Evolutionary conservation across 2,797 vertebrate genomes (phyloP), one percentile per base, ranked within the genome.

Genomic region (Graptemys geographica): DNA sequence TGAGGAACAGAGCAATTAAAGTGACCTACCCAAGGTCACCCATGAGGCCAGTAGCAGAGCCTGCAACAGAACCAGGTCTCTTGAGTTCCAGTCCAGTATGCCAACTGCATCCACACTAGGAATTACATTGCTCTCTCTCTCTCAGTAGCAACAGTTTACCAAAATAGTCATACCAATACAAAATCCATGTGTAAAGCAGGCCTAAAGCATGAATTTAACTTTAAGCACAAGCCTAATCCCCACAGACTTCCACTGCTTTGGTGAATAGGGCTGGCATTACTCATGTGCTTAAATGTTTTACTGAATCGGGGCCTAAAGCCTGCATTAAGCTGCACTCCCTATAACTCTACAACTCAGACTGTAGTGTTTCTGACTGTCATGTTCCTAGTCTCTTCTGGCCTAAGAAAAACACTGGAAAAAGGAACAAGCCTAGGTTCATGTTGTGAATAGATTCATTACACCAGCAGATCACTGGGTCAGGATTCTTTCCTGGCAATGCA

Each of bases 391-490:
- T 25, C 15, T 18, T 15, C 27, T 31, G 25, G 41, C 12, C 15
- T 18, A 15, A 49, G 44, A 31, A 28, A 78, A 3, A 49, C 28
- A 49, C 41, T 49, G 41, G 74, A 49, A 47, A 78, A 49, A 31
- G 8, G 15, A 49, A 47, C 12, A 16, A 31, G 13, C 44, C 74
- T 49, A 47, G 44, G 0, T 0, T 6, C 2, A 2, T 1, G 23
- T 9, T 56, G 16, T 0, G 2, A 55, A 92, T 44, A 1, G 5
- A 83, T 79, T 28, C 33, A 85, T 62, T 88, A 55, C 52, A 19
- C 0, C 0, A 12, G 25, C 27, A 76, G 25, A 23, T 41, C 72
- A 76, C 25, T 76, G 13, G 25, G 15, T 27, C 52, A 57, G 19
- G 49, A 87, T 86, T n/a, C 84, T 83, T 25, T 76, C 51, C 52